phyloP scores from a whole-genome alignment of 2,888 invertebrate species.

The Xiphydria camelus region DNA sequence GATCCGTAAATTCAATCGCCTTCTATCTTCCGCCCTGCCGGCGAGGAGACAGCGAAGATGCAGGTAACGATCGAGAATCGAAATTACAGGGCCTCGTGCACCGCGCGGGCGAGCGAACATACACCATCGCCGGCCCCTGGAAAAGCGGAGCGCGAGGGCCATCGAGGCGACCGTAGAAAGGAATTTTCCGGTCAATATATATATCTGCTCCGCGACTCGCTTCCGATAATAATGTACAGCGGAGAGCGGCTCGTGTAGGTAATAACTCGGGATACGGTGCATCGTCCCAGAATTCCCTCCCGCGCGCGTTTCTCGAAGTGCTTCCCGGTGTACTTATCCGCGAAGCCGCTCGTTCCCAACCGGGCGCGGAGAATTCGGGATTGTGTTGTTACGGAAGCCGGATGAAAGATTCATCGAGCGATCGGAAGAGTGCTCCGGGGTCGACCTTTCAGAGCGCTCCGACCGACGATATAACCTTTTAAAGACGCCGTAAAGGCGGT shows the following conservation, averaged over 20 bases:
- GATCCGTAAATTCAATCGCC: no score
- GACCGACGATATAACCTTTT: slow-evolving; percentile 12
- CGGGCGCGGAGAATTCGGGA: slow-evolving; percentile 22
- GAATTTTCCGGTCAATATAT: no score
- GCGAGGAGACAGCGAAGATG: no score
- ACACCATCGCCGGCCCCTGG: no score
- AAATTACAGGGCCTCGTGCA: background rate
- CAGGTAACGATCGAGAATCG: no score
- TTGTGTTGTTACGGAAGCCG: slow-evolving; percentile 10
- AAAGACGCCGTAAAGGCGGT: slow-evolving; percentile 22
- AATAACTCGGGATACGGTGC: slow-evolving; percentile 31
- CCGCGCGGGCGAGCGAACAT: background rate
- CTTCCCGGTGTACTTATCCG: background rate
- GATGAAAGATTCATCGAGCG: slow-evolving; percentile 39
- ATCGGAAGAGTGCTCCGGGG: slow-evolving; percentile 28
- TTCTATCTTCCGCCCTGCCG: background rate
- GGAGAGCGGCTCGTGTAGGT: slow-evolving; percentile 38
- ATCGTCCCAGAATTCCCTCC: slow-evolving; percentile 17
- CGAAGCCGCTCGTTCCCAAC: slow-evolving; percentile 9
- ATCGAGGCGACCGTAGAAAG: no score
- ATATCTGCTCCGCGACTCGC: background rate
- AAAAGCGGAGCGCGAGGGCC: no score
- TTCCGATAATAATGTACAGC: slow-evolving; percentile 29
- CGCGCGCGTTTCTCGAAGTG: slow-evolving; percentile 13
- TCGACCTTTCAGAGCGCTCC: slow-evolving; percentile 6